phyloP scores from a whole-genome alignment of 2,113 vertebrate species.

The Rhadina sibilatrix region DNA sequence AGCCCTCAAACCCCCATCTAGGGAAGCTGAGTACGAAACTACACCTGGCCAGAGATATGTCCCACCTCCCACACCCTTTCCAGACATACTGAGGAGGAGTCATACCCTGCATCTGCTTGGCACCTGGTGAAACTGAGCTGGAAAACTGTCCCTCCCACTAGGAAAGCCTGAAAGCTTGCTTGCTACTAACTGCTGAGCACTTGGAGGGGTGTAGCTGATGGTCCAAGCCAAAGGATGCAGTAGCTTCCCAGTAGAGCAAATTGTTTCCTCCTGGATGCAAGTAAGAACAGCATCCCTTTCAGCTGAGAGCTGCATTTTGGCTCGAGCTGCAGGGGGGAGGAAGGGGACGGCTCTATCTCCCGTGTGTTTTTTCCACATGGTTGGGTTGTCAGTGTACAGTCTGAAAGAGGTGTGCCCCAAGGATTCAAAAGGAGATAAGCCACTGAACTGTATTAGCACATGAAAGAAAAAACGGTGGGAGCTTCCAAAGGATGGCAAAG shows the following conservation, averaged over 20 bases:
- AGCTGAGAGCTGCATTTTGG: not conserved
- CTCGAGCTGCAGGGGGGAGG: not conserved
- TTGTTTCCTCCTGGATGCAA: not conserved
- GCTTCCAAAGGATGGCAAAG: slow-evolving; percentile 48
- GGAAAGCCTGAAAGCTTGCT: not conserved
- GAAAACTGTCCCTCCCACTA: not conserved
- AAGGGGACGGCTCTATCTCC: not conserved
- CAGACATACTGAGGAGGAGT: not conserved
- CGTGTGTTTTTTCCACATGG: slow-evolving; percentile 4
- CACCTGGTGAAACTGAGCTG: not conserved
- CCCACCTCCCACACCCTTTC: not conserved
- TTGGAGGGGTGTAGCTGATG: not conserved
- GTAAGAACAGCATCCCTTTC: not conserved
- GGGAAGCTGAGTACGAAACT: not conserved
- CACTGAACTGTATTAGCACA: slow-evolving; percentile 43
- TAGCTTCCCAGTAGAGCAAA: not conserved
- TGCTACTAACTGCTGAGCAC: not conserved
- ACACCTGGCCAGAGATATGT: not conserved
- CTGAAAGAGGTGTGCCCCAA: slow-evolving; percentile 47
- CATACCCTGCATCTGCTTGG: not conserved
- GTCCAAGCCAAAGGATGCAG: not conserved
- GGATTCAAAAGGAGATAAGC: slow-evolving; percentile 48
- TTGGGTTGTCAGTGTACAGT: not conserved
- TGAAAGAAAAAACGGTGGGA: slow-evolving; percentile 59
- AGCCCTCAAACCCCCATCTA: not conserved